phyloP scores from a whole-genome alignment of 2,888 invertebrate species.

The Argynnis bischoffii region DNA sequence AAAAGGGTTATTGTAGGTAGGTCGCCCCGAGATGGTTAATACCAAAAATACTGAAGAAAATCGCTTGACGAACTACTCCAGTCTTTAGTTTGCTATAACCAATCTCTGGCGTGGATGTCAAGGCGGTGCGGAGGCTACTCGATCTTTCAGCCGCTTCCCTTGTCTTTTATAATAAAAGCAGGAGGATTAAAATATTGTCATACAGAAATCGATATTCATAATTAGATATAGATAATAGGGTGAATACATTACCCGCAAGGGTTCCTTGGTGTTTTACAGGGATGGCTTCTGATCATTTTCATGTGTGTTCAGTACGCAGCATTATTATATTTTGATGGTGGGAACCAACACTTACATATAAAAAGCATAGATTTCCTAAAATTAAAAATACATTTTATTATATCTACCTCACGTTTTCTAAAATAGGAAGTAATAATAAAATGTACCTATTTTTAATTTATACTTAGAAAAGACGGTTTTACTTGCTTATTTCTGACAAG shows the following conservation, averaged over 20 bases:
- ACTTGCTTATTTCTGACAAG: too few species aligned
- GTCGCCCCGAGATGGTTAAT: conserved; percentile 71
- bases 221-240: conserved; percentile 75
- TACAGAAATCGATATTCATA: conserved; percentile 75
- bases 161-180: conserved; percentile 68
- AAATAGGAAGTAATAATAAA: too few species aligned
- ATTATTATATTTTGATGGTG: too few species aligned
- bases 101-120: conserved; percentile 68
- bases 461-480: too few species aligned
- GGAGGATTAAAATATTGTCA: conserved; percentile 66
- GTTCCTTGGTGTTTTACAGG: conserved; percentile 39
- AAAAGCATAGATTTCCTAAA: too few species aligned
- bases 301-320: background rate
- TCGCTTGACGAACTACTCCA: conserved; percentile 81
- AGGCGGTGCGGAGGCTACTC: conserved; percentile 77
- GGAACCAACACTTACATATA: too few species aligned
- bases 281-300: conserved; percentile 23
- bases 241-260: conserved; percentile 59
- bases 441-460: too few species aligned
- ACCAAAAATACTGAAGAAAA: conserved; percentile 82
- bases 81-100: conserved; percentile 74
- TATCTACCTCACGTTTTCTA: too few species aligned
- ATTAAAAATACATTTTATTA: too few species aligned
- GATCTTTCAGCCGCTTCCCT: conserved; percentile 41
- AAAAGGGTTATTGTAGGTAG: conserved; percentile 50